Evolutionary conservation across 2,113 vertebrate species (phyloP), one percentile per base, ranked within the genome.

Genomic region (Chlamydotis undulata): DNA sequence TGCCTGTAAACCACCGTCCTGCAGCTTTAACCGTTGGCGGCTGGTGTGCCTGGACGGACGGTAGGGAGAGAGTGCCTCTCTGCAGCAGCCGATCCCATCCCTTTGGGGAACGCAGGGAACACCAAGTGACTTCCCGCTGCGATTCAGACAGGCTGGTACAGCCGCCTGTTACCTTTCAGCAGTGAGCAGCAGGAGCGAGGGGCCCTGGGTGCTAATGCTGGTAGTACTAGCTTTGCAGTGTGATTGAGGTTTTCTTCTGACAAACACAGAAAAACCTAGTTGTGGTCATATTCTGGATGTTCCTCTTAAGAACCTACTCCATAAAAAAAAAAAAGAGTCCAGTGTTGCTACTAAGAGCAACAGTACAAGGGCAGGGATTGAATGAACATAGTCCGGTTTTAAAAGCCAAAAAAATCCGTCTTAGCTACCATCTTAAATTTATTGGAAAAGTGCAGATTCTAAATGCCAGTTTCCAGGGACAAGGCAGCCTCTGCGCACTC

Each of bases 261-360:
- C 35, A 47, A 79, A 37, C 1, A 12, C 37, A 45, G 50, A 19
- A 84, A 74, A 82, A 75, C 28, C 8, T 37, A 71, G 43, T 39
- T 12, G 2, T 57, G 61, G 25, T 87, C 43, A 12, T 64, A 28
- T 94, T 93, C 43, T 83, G 4, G 52, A 55, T 57, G 12, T 11
- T 90, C 8, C 71, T 77, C 37, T 77, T 90, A 55, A 94, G 79
- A 90, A 94, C 80, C 25, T 80, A 57, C 55, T 87, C 45, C 53
- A 13, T 82, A 43, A 22, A 45, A 69, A 78, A 59, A 37, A 69
- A 14, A 53, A 0, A 17, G 15, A 31, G 31, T 92, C n/a, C 33
- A 77, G 10, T 61, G 41, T 87, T 92, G 43, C 79, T 93, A 56
- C 57, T 83, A 83, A 83, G 43, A 52, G 29, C 45, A 87, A 17